Base-by-base conservation (phyloP, 2,888 invertebrate genomes). In the Stenichneumon culpator region DNA sequence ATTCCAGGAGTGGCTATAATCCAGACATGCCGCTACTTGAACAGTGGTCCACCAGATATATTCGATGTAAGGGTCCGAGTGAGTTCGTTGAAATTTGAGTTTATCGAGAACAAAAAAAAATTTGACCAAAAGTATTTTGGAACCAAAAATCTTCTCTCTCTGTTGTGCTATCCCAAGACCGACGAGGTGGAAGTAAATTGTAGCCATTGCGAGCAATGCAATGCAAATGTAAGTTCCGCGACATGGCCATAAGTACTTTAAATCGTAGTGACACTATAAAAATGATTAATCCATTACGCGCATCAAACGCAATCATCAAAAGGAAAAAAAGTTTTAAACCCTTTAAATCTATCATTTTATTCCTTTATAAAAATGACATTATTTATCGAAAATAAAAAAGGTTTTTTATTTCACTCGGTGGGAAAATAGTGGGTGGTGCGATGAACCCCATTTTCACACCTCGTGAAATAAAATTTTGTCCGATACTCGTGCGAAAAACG, bases 41-140 rank as follows among this genome's bases (percentile, higher is more conserved):
- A 96, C 88, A 96, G 95, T 87, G 98, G 98, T 47, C 97, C 98
- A n/a, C 96, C 97, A 0, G 98, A 98, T 94, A 97, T 98, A 90
- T 95, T 98, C 79, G 98, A 98, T 93, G 98, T 98, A 94, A 96
- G 96, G 94, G 74, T 85, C 22, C 83, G 63, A 81, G 57, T 78
- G 75, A 80, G 74, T 81, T 60, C 28, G 28, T 47, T 84, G 32
- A 36, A 67, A 69, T 11, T 63, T 39, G n/a, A 32, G 25, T 78
- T 69, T 50, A 7, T 54, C 50, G 11, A 73, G 36, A 74, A 67
- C 50, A 9, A 25, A 75, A 75, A 19, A 65, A 28, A 22, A 25
- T 9, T 69, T 25, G 16, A 67, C 36, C 9, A 47, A 73, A 19
- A 50, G 32, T 32, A 50, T 75, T 63, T 73, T 5, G 63, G 19